Evolutionary conservation across 1,140 invertebrate species (phyloP), one percentile per base, ranked within the genome.

Genomic region (Drosophila pseudoananassae): DNA sequence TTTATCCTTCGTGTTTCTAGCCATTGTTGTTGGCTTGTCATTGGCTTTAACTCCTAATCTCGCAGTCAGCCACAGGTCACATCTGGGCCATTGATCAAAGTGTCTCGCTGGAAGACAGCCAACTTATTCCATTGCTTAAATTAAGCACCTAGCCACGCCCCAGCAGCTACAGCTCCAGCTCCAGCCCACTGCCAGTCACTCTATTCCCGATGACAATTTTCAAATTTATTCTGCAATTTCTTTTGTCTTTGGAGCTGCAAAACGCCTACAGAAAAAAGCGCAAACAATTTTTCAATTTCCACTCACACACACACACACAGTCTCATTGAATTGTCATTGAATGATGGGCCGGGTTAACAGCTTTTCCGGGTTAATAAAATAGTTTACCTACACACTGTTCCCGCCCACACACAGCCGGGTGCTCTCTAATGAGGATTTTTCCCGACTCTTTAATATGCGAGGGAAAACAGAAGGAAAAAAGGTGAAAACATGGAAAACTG

Each of bases 361-460:
- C 69, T 69, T 69, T 69, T 69, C 65, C 65, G 65, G 50, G 65
- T 49, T 69, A 69, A 69, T 69, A 69, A 69, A 69, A 68, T 69
- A 69, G 65, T 55, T 69, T 69, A 54, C 45, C 63, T 29, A 4
- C n/a, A n/a, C n/a, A n/a, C n/a, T n/a, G n/a, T n/a, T n/a, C 25
- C 17, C 46, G 49, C 14, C 29, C 47, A 27, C 3, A 69, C 65
- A 54, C 63, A n/a, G 6, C 40, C 6, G 14, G 38, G 1, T 23
- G 12, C 15, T 1, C 17, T 46, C 40, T 84, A 85, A 87, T 85
- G 81, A 85, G 73, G 69, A 76, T 72, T 87, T 87, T 57, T 65
- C 55, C 20, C 27, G 1, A 27, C 51, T 43, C 40, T 45, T 45
- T 23, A 64, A 73, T 17, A 40, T 38, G 43, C 36, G 15, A 53